A percentile compares a stretch with the other conserved stretches of the same genome.
Evolutionary conservation across 2,888 invertebrate species (phyloP).

Genomic region (Parelbella ahira): DNA sequence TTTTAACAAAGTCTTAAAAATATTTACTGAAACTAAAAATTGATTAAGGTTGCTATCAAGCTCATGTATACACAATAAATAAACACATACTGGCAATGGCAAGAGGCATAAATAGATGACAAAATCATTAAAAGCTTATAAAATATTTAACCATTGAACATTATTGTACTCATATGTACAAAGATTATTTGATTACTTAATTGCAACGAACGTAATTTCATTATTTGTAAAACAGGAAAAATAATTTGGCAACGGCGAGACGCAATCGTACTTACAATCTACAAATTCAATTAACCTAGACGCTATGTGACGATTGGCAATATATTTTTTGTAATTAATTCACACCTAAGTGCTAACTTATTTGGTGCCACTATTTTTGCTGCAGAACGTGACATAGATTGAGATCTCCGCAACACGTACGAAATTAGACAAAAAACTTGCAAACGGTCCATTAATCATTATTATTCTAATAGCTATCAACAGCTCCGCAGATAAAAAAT

Average conservation of each 20-base stretch:
- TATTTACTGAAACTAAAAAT: too few species aligned
- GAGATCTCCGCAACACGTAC: slow-evolving; percentile 29
- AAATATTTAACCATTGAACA: too few species aligned
- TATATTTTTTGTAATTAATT: slow-evolving; percentile 20
- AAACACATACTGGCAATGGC: too few species aligned
- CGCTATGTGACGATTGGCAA: slow-evolving; percentile 4
- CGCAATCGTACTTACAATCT: too few species aligned
- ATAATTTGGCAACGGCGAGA: too few species aligned
- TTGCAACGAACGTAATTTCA: slow-evolving; percentile 1
- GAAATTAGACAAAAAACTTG: slow-evolving; percentile 26
- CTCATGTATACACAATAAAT: too few species aligned
- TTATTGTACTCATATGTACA: too few species aligned
- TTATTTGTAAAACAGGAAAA: slow-evolving; percentile 11
- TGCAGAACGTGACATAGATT: slow-evolving; percentile 29
- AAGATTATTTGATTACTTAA: not conserved
- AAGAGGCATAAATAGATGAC: too few species aligned
- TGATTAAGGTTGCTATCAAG: too few species aligned
- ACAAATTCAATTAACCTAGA: slow-evolving; percentile 14
- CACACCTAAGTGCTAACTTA: slow-evolving; percentile 11
- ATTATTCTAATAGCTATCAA: slow-evolving; percentile 45
- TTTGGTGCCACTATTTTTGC: slow-evolving; percentile 21
- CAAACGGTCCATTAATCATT: slow-evolving; percentile 34
- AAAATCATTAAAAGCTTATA: too few species aligned
- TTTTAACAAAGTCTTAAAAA: too few species aligned
- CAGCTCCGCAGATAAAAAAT: slow-evolving; percentile 41